Evolutionary conservation across 1,140 invertebrate genomes (phyloP).

Genomic region (Bilobella aurantiaca): DNA sequence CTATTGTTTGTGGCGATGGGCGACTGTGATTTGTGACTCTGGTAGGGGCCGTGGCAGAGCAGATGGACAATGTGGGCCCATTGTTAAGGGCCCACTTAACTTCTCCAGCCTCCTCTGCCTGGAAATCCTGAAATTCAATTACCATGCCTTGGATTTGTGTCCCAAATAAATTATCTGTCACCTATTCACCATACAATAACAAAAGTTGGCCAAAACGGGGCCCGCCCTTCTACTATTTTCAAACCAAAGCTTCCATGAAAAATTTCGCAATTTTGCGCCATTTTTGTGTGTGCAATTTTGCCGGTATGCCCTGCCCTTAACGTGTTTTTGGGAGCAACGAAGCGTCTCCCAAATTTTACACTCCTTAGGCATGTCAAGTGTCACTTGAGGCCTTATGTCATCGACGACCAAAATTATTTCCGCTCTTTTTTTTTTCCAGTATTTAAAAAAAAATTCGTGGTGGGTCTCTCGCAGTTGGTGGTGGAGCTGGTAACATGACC

Average conservation of each 20-base stretch:
- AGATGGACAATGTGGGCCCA: neutral
- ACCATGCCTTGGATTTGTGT: constrained; percentile 24
- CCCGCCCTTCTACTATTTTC: neutral
- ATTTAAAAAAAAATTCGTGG: constrained; percentile 12
- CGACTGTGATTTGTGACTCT: constrained; percentile 6
- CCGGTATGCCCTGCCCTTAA: neutral
- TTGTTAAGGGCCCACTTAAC: neutral
- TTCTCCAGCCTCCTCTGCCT: constrained; percentile 1
- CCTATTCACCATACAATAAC: neutral
- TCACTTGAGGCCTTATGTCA: neutral
- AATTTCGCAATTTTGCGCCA: neutral
- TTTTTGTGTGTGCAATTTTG: neutral
- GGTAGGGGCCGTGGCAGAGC: neutral
- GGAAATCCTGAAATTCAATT: constrained; percentile 21
- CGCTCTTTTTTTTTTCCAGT: neutral
- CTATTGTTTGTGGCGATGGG: too few relatives aligned
- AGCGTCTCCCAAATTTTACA: neutral
- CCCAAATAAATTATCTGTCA: constrained; percentile 32
- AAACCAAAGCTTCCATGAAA: too few relatives aligned
- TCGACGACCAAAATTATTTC: neutral
- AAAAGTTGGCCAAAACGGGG: neutral
- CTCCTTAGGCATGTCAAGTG: neutral
- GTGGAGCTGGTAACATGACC: constrained; percentile 28
- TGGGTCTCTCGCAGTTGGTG: constrained; percentile 20
- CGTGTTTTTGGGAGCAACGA: neutral